phyloP scores from a whole-genome alignment of 1,140 invertebrate species.

The Thereuonema tuberculata region DNA sequence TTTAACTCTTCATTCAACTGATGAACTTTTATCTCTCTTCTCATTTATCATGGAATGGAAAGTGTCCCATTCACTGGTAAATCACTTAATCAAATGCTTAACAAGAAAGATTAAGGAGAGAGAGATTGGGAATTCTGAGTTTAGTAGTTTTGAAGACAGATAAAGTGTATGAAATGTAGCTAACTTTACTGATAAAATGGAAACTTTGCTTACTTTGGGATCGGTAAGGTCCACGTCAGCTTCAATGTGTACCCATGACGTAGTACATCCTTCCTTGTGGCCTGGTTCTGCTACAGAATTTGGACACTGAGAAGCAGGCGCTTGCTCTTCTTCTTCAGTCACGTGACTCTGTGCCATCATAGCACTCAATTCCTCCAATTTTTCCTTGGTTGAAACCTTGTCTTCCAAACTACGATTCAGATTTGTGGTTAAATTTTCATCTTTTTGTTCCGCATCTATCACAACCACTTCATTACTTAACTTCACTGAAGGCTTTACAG shows the following conservation, averaged over 20 bases:
- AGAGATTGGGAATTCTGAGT: too few species aligned
- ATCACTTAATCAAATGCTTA: too few species aligned
- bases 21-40: too few species aligned
- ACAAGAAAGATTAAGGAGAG: too few species aligned
- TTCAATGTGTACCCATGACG: constrained; percentile 62
- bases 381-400: not conserved
- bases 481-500: not conserved
- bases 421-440: not conserved
- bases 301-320: constrained; percentile 22
- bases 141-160: too few species aligned
- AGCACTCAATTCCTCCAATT: constrained; percentile 10
- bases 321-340: constrained; percentile 23
- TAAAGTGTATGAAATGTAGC: too few species aligned
- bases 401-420: not conserved
- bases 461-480: not conserved
- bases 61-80: too few species aligned
- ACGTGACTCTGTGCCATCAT: constrained; percentile 8
- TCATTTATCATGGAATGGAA: too few species aligned
- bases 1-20: too few species aligned
- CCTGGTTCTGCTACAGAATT: not conserved
- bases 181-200: too few species aligned
- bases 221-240: constrained; percentile 58
- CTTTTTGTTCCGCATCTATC: not conserved
- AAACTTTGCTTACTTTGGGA: constrained; percentile 62
- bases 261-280: constrained; percentile 47